Base-by-base conservation (phyloP, 1,140 invertebrate species). In the Rhopalosiphum maidis region DNA sequence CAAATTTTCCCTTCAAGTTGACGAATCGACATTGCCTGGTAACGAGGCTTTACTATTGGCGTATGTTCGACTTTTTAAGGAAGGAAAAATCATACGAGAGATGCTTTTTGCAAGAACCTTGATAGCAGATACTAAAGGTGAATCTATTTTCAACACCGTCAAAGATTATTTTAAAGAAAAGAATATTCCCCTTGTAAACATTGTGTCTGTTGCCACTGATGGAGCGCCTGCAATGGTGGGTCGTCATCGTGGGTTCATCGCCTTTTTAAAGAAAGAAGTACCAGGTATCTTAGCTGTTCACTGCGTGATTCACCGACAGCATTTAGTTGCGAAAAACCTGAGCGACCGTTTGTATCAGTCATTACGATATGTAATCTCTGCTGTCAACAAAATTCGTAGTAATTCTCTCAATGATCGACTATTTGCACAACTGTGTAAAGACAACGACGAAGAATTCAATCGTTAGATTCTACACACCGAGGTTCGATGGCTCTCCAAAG, bases 341-440 rank as follows among this genome's bases (percentile, higher is more conserved):
- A 94, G 94, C 94, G 93, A 92, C 85, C 85, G 93, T 86, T 93
- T 94, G 60, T 94, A 95, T 94, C 23, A 94, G 92, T 94, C 94
- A 82, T 94, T 94, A 94, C 94, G 94, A 94, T 93, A 94, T 46
- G 94, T 95, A 43, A 94, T 95, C 94, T 93, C 94, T 35, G 94
- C 94, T 94, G 94, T 95, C 46, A 94, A 95, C 94, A 93, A 94
- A 94, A 95, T 95, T 77, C 90, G 94, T 94, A 94, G 94, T 94
- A 94, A 95, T 93, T 83, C 93, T 46, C 87, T 93, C n/a, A 93
- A 86, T 41, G 18, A 93, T 48, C 93, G 77, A 55, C 54, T 93
- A 51, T 93, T 93, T 55, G 55, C 15, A 93, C 25, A 93, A 9
- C 92, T 93, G 35, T 91, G 94, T 94, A 94, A 48, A 15, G 46